Base-by-base conservation (phyloP, 1,140 invertebrate species). In the Paracyclopina nana region DNA sequence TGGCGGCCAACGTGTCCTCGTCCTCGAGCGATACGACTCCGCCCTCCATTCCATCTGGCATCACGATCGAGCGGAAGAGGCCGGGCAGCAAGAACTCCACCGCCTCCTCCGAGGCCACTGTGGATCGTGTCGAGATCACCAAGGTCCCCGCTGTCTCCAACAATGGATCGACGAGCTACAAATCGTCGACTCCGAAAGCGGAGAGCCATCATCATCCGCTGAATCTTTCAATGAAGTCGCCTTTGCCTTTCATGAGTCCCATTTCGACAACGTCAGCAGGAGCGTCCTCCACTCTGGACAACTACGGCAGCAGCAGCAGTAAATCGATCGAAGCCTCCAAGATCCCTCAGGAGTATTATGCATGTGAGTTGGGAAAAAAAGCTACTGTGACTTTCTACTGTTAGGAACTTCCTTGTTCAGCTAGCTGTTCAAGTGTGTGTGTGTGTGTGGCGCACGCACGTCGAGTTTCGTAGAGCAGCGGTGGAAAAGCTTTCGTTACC, bases 181-280 rank as follows among this genome's bases (percentile, higher is more conserved):
- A n/a, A 20, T 38, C 4, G 34, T 16, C 34, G 34, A 38, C 5
- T 9, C 34, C 20, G 34, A n/a, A n/a, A 38, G 34, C 24, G 16
- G n/a, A 3, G 48, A 24, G n/a, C n/a, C n/a, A n/a, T 14, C 29
- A 50, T 6, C 9, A 28, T 2, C 48, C 48, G n/a, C 25, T 50
- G 18, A 50, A 50, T 30, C 48, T 50, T 9, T 50, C 48, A 9
- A 42, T 38, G 28, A 50, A 50, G 29, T 20, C 42, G n/a, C n/a
- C n/a, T n/a, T n/a, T n/a, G n/a, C n/a, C n/a, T n/a, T n/a, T n/a
- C n/a, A n/a, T n/a, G n/a, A n/a, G n/a, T n/a, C n/a, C n/a, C n/a
- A n/a, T n/a, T n/a, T n/a, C n/a, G n/a, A n/a, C n/a, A n/a, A n/a
- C n/a, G n/a, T n/a, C n/a, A n/a, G n/a, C n/a, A n/a, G n/a, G n/a